Evolutionary conservation across 1,140 invertebrate genomes (phyloP).

Genomic region (Euura saliciscinereae): DNA sequence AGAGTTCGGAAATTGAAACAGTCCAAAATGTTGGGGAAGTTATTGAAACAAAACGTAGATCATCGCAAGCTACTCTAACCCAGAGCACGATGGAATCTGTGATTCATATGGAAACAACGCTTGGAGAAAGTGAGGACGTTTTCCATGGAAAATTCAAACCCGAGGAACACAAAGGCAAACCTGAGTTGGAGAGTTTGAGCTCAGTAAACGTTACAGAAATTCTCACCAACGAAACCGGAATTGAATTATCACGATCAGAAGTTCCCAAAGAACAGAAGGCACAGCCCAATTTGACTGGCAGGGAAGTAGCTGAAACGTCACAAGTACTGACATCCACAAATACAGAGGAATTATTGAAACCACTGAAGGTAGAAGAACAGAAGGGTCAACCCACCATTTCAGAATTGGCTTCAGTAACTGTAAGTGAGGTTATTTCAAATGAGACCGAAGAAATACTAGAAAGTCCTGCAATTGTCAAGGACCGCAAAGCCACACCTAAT

Average conservation of each 20-base stretch:
- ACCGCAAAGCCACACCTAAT: slow-evolving; percentile 38
- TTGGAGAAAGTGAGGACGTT: slow-evolving; percentile 43
- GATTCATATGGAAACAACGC: slow-evolving; percentile 47
- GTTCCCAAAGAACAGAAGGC: slow-evolving; percentile 40
- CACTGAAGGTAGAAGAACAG: slow-evolving; percentile 24
- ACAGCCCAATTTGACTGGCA: slow-evolving; percentile 32
- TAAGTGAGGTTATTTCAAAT: slow-evolving; percentile 37
- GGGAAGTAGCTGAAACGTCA: slow-evolving; percentile 35
- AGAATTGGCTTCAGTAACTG: slow-evolving; percentile 35
- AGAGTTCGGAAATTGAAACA: slow-evolving; percentile 46
- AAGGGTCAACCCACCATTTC: slow-evolving; percentile 31
- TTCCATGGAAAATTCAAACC: slow-evolving; percentile 34
- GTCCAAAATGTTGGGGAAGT: slow-evolving; percentile 45
- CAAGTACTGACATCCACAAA: slow-evolving; percentile 36
- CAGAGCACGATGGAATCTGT: slow-evolving; percentile 57
- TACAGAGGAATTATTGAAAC: slow-evolving; percentile 24
- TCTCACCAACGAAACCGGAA: slow-evolving; percentile 45
- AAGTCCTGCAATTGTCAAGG: slow-evolving; percentile 29
- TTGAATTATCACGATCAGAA: slow-evolving; percentile 26
- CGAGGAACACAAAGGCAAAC: slow-evolving; percentile 34
- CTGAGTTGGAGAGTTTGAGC: slow-evolving; percentile 37
- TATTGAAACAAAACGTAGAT: slow-evolving; percentile 31
- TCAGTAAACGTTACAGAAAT: slow-evolving; percentile 44
- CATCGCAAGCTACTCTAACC: slow-evolving; percentile 48
- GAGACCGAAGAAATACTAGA: slow-evolving; percentile 35